Percentiles rank a stretch among this genome's conserved stretches.
Evolutionary conservation across 2,888 invertebrate genomes (phyloP).

Genomic region (Apantesis nais): DNA sequence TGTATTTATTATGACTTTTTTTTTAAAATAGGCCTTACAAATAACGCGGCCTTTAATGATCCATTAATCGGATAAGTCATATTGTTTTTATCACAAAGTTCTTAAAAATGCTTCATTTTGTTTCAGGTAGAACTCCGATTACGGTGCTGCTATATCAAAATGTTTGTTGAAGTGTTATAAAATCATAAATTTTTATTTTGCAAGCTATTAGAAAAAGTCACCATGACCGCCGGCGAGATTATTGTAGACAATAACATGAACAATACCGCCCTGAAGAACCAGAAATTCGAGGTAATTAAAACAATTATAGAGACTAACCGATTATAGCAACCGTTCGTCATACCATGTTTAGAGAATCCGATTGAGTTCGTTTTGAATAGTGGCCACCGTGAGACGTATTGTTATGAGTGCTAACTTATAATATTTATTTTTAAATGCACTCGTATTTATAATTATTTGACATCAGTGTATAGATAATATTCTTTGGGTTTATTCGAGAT

Average conservation of each 20-base stretch:
- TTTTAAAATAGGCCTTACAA: too few species aligned
- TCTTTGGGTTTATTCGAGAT: background rate
- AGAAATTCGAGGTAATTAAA: slow-evolving; percentile 57
- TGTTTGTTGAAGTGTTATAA: slow-evolving; percentile 23
- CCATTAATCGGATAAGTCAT: background rate
- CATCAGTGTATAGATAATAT: background rate
- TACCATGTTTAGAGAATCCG: background rate
- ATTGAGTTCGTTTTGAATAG: background rate
- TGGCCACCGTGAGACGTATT: background rate
- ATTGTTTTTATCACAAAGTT: too few species aligned
- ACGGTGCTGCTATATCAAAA: slow-evolving; percentile 3
- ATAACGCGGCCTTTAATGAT: too few species aligned
- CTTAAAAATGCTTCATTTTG: background rate
- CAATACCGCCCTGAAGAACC: slow-evolving; percentile 60
- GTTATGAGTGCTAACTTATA: background rate
- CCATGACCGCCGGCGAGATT: slow-evolving; percentile 65
- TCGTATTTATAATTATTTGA: background rate
- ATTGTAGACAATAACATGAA: slow-evolving; percentile 75
- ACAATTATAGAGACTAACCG: background rate
- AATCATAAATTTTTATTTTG: background rate
- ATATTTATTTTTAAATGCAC: background rate
- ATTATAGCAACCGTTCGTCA: background rate
- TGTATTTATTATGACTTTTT: too few species aligned
- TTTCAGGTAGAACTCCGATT: slow-evolving; percentile 14
- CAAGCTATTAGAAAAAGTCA: slow-evolving; percentile 13